Base-by-base conservation (phyloP, 2,113 vertebrate species). In the Todiramphus saurophagus region DNA sequence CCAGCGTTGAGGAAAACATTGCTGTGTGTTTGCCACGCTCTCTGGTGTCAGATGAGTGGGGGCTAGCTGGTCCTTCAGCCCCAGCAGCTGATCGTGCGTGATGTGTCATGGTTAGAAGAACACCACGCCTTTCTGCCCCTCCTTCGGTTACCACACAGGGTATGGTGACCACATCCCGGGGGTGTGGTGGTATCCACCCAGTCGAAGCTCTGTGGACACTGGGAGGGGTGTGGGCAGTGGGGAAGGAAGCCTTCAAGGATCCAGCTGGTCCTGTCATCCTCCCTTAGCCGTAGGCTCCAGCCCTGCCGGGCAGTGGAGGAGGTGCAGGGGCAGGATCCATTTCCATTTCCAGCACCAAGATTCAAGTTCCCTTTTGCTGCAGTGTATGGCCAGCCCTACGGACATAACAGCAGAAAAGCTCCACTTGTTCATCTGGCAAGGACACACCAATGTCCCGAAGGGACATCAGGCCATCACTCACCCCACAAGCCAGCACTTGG, bases 1-100 rank as follows among this genome's bases (percentile, higher is more conserved):
- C 39, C n/a, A 21, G 28, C 1, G 4, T 30, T 37, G 25, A 55
- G 69, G 79, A 88, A 86, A 88, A 80, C 50, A 77, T 21, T 4
- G 0, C 50, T 19, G 18, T 3, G 30, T 90, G 75, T 75, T 94
- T 75, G 63, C 27, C 16, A 1, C 2, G 23, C 48, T 63, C 44
- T 25, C 35, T 33, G 44, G 16, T 56, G 74, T 39, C 82, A 55
- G 78, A 63, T 28, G 50, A 90, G 19, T 4, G 1, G 21, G 30
- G 58, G 35, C 17, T 23, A 48, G 69, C 60, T 19, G 41, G 14
- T 44, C 18, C 44, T 83, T 66, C 87, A 89, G 73, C 64, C 41
- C 2, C 2, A 89, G 66, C 50, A 68, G 48, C 31, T 70, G 46
- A 63, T 27, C 6, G 0, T 4, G 10, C 4, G 2, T 17, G 44